A percentile compares a stretch with the other conserved stretches of the same genome.
These are phyloP conservation scores for Emydura subglobosa DNA, from an alignment of 2,113 vertebrate genomes.

Conservation along the genomic window DNA sequence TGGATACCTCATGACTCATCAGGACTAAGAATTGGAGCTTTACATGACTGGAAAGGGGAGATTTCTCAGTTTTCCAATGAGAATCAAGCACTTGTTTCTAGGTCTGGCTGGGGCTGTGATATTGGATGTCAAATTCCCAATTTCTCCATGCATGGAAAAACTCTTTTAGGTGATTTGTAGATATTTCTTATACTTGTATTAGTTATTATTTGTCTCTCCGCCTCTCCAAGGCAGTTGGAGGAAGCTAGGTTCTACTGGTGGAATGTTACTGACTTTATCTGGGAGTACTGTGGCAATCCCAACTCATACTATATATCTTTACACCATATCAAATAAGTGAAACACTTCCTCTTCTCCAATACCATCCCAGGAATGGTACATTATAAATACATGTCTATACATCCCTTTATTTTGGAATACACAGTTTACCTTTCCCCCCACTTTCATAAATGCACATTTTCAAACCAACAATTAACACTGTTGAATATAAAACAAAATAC, in stretches of 20 bases:
- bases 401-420: background rate
- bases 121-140: background rate
- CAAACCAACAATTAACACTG: background rate
- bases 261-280: background rate
- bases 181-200: background rate
- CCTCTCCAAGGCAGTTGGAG: background rate
- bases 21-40: conserved; percentile 24
- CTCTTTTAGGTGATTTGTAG: background rate
- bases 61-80: conserved; percentile 13
- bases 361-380: background rate
- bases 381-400: background rate
- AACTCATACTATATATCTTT: background rate
- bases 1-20: conserved; percentile 34
- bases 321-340: background rate
- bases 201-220: conserved; percentile 5
- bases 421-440: background rate
- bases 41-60: conserved; percentile 16
- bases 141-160: conserved; percentile 6
- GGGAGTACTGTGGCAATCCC: background rate
- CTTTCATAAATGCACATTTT: background rate
- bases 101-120: conserved; percentile 1
- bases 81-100: conserved; percentile 17
- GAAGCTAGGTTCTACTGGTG: background rate
- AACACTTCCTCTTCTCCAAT: background rate
- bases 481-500: background rate